Conservation (phyloP, 2,113 vertebrate genomes). For the Prochilodus magdalenae region DNA sequence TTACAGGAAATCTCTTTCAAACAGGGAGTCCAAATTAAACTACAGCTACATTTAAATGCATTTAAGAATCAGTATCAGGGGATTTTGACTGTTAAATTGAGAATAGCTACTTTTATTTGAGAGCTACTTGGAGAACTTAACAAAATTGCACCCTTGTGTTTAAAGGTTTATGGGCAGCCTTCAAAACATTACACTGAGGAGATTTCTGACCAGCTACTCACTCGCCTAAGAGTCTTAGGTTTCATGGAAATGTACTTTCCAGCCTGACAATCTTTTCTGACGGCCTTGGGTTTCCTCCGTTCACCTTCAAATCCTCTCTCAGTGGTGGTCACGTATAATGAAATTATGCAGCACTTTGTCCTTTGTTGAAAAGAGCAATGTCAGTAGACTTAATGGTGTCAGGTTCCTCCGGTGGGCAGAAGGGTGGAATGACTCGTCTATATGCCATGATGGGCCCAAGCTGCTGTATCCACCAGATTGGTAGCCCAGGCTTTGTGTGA, state of each 20-base stretch:
- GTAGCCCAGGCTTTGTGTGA: neutral
- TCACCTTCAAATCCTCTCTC: slow-evolving; percentile 3
- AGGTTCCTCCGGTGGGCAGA: neutral
- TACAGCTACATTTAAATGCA: slow-evolving; percentile 10
- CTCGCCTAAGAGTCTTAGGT: slow-evolving; percentile 26
- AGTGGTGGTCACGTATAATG: neutral
- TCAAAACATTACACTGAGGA: slow-evolving; percentile 34
- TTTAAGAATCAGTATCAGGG: slow-evolving; percentile 32
- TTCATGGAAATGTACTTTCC: slow-evolving; percentile 36
- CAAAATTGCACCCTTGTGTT: slow-evolving; percentile 42
- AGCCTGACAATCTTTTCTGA: neutral
- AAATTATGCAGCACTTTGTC: slow-evolving; percentile 22
- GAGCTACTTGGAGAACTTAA: slow-evolving; percentile 23
- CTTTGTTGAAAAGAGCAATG: slow-evolving; percentile 15
- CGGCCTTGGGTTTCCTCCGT: neutral
- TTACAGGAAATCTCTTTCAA: slow-evolving; percentile 26
- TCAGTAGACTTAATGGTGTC: neutral
- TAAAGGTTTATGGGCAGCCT: slow-evolving; percentile 40
- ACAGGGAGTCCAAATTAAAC: slow-evolving; percentile 30
- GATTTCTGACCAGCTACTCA: slow-evolving; percentile 31
- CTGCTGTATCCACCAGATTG: neutral
- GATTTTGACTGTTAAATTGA: slow-evolving; percentile 34
- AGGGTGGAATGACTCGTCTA: neutral
- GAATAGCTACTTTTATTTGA: slow-evolving; percentile 27
- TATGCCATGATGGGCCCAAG: neutral